Evolutionary conservation across 2,797 vertebrate genomes (phyloP).

Genomic region (Sternarchorhynchus goeldii): DNA sequence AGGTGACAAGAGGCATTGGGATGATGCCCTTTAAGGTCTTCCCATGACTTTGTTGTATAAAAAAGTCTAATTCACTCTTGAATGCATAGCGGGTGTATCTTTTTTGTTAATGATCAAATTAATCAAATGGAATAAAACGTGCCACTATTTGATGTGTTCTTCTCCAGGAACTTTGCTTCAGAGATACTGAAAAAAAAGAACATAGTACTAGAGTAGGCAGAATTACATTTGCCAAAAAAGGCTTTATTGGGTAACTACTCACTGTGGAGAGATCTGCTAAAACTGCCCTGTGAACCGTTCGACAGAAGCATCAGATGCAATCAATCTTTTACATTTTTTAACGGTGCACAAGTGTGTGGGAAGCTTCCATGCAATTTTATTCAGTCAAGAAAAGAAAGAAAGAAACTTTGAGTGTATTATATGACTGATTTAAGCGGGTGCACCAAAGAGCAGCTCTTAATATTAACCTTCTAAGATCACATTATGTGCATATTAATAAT

Average conservation of each 20-base stretch:
- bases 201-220: neutral
- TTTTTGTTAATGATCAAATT: too few relatives aligned
- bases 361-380: too few relatives aligned
- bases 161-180: too few relatives aligned
- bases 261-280: neutral
- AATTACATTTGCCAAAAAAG: neutral
- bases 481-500: neutral
- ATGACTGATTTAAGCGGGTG: neutral
- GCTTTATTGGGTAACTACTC: neutral
- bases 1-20: neutral
- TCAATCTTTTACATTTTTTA: neutral
- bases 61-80: too few relatives aligned
- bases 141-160: too few relatives aligned
- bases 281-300: neutral
- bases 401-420: neutral
- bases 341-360: neutral
- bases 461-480: slow-evolving; percentile 1
- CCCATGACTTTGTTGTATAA: too few relatives aligned
- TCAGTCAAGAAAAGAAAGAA: neutral
- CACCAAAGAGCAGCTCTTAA: neutral
- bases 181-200: neutral
- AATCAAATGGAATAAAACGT: too few relatives aligned
- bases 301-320: neutral
- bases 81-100: too few relatives aligned
- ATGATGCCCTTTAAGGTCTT: neutral